Evolutionary conservation across 2,888 invertebrate genomes (phyloP).

Genomic region (Panorpa germanica): DNA sequence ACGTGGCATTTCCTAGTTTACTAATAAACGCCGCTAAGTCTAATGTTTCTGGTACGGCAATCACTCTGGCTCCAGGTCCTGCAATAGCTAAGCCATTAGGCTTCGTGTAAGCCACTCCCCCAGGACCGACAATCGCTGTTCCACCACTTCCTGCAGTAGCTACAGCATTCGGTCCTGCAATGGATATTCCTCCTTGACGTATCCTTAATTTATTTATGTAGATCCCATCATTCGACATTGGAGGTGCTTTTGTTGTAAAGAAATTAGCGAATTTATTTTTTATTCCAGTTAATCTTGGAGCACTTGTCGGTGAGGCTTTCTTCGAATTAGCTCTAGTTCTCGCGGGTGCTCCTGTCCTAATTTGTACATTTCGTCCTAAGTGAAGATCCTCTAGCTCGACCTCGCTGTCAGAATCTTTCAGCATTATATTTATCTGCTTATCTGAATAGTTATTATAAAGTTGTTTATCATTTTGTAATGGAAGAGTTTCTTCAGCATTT

Average conservation of each 20-base stretch:
- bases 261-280: neutral
- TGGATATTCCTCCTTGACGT: conserved; percentile 56
- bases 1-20: too few species aligned
- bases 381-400: neutral
- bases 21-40: conserved; percentile 35
- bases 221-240: conserved; percentile 37
- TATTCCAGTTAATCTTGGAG: neutral
- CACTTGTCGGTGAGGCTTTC: neutral
- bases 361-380: too few species aligned
- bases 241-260: too few species aligned
- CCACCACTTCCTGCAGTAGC: conserved; percentile 65
- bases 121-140: conserved; percentile 63
- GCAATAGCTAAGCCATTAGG: conserved; percentile 58
- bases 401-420: neutral
- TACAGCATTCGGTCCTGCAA: conserved; percentile 65
- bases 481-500: conserved; percentile 10
- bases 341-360: too few species aligned
- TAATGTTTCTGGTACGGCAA: conserved; percentile 40
- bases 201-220: conserved; percentile 51
- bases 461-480: conserved; percentile 8
- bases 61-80: conserved; percentile 50
- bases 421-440: conserved; percentile 3
- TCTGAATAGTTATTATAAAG: conserved; percentile 2
- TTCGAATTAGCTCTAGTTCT: neutral
- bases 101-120: conserved; percentile 55